Conservation (phyloP, 2,888 invertebrate genomes). For the Lomographa bimaculata region DNA sequence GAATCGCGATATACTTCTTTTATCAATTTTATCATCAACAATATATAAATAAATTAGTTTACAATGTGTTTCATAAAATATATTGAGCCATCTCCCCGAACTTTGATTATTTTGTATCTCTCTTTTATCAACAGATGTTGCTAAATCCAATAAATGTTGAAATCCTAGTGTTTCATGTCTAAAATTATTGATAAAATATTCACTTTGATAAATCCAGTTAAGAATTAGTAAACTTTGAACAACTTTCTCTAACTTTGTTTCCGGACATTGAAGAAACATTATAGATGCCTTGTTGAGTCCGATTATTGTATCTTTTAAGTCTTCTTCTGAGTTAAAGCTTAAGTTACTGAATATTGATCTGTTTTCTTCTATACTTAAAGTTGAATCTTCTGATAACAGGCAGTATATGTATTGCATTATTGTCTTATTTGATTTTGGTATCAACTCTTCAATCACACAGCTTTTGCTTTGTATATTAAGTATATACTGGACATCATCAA, state of each 20-base stretch:
- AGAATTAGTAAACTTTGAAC: slow-evolving; percentile 52
- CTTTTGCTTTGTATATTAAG: slow-evolving; percentile 45
- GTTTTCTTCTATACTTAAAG: slow-evolving; percentile 45
- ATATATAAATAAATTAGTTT: slow-evolving; percentile 51
- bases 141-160: slow-evolving; percentile 40
- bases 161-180: slow-evolving; percentile 52
- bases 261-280: slow-evolving; percentile 47
- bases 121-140: slow-evolving; percentile 33
- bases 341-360: slow-evolving; percentile 43
- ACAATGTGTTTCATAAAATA: slow-evolving; percentile 63
- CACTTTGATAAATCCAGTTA: slow-evolving; percentile 42
- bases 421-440: slow-evolving; percentile 42
- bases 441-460: slow-evolving; percentile 30
- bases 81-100: slow-evolving; percentile 58
- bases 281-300: slow-evolving; percentile 53
- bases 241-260: slow-evolving; percentile 47
- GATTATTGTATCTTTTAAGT: slow-evolving; percentile 40
- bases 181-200: slow-evolving; percentile 35
- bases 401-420: slow-evolving; percentile 50
- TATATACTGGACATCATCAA: slow-evolving; percentile 53
- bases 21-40: slow-evolving; percentile 18
- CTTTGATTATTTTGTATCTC: slow-evolving; percentile 46
- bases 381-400: slow-evolving; percentile 48
- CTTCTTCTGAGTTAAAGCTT: slow-evolving; percentile 29
- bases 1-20: too few relatives aligned